A percentile compares a stretch with the other conserved stretches of the same genome.
phyloP scores from a whole-genome alignment of 2,888 invertebrate species.

The Ceratothoa steindachneri region DNA sequence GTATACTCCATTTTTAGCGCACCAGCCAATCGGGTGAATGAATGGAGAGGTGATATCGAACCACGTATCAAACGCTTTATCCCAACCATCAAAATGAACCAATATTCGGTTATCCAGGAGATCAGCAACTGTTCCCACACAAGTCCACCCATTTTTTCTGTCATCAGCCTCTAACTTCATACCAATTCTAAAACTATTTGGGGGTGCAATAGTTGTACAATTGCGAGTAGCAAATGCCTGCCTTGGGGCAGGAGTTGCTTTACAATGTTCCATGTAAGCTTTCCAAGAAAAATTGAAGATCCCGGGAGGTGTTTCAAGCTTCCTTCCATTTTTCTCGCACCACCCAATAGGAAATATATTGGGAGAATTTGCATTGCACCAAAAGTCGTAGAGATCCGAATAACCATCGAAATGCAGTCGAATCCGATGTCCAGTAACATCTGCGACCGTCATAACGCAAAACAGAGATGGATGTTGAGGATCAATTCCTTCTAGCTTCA shows the following conservation, averaged over 20 bases:
- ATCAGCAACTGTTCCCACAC: conserved; percentile 41
- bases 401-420: conserved; percentile 89
- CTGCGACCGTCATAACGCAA: conserved; percentile 79
- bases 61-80: conserved; percentile 41
- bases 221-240: conserved; percentile 61
- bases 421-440: conserved; percentile 65
- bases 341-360: conserved; percentile 91
- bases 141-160: conserved; percentile 40
- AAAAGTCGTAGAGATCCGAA: conserved; percentile 81
- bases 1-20: conserved; percentile 70
- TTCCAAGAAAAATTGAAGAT: conserved; percentile 73
- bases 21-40: conserved; percentile 92
- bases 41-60: conserved; percentile 59
- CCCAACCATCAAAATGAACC: conserved; percentile 45
- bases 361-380: conserved; percentile 86
- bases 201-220: conserved; percentile 41
- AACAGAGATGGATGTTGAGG: conserved; percentile 84
- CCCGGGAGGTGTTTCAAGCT: conserved; percentile 73
- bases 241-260: conserved; percentile 72
- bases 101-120: conserved; percentile 39
- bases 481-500: conserved; percentile 90
- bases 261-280: conserved; percentile 71
- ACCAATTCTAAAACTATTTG: conserved; percentile 34
- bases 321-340: conserved; percentile 78
- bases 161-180: conserved; percentile 47